Evolutionary conservation across 2,888 invertebrate genomes (phyloP), one percentile per base, ranked within the genome.

Genomic region (Phasia obesa): DNA sequence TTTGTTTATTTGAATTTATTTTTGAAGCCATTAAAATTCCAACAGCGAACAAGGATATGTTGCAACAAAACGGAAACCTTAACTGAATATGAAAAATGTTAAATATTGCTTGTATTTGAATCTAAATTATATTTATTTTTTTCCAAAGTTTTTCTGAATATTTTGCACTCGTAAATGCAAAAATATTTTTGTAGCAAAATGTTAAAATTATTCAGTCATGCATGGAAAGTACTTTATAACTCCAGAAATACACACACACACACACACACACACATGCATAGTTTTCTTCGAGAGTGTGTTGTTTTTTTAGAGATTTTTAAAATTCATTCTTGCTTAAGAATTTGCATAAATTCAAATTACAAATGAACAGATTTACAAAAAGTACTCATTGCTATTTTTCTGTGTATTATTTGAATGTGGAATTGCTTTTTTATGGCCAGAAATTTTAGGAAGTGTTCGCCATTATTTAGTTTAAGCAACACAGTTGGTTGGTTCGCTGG

Each of bases 191-290:
- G n/a, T 51, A 51, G 49, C 59, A 11, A 67, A 78, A 74, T 70
- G 65, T 75, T 27, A 79, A 79, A 81, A 71, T 79, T 83, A 79
- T 65, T 75, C 70, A 83, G 65, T 79, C 78, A 79, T 83, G 83
- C 75, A 78, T 51, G 42, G 42, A 21, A 69, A 60, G 76, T 60
- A 60, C 38, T 69, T 76, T 55, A 69, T 19, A 69, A 44, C 25
- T 62, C 11, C 4, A 42, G 15, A 55, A 44, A 64, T n/a, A 44
- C 11, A 42, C 3, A 11, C 35, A 3, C 11, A 11, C 35, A 35
- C 11, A 35, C 35, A 11, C 11, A 35, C 35, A 35, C 35, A 11
- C 5, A 35, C 35, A 35, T 11, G n/a, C n/a, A n/a, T n/a, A n/a
- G n/a, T n/a, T n/a, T n/a, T n/a, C n/a, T 27, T 27, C 4, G 27